phyloP scores from a whole-genome alignment of 2,888 invertebrate genomes.

The Eledone cirrhosa region DNA sequence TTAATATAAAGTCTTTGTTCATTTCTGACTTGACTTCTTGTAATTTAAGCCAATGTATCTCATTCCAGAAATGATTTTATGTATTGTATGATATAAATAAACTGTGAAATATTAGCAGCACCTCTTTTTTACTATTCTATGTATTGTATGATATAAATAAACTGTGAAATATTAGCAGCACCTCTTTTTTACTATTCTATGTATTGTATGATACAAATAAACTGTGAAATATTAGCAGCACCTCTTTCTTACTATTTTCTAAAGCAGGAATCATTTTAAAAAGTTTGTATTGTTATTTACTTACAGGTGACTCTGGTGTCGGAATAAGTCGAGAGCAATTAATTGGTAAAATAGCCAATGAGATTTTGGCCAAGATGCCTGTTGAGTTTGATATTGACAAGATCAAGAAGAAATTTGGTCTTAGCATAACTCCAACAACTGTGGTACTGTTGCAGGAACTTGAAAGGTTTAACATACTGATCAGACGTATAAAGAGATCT shows the following conservation, averaged over 20 bases:
- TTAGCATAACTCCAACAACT: constrained; percentile 82
- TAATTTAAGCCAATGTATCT: no score
- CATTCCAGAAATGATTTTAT: no score
- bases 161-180: no score
- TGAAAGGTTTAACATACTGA: constrained; percentile 85
- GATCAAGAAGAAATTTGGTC: constrained; percentile 81
- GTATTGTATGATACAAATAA: no score
- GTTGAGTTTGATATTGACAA: constrained; percentile 81
- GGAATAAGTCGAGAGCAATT: constrained; percentile 87
- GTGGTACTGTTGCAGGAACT: constrained; percentile 88
- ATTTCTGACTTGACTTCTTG: no score
- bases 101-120: no score
- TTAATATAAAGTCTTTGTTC: no score
- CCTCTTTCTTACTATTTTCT: background rate
- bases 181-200: no score
- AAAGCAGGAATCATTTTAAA: background rate
- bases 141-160: no score
- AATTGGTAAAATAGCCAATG: constrained; percentile 81
- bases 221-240: no score
- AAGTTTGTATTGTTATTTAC: background rate
- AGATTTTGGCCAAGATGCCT: constrained; percentile 82
- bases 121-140: no score
- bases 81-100: no score
- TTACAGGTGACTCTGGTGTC: constrained; percentile 74
- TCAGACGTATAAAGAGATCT: constrained; percentile 76